Base-by-base conservation (phyloP, 2,113 vertebrate genomes). In the Microtus richardsoni region DNA sequence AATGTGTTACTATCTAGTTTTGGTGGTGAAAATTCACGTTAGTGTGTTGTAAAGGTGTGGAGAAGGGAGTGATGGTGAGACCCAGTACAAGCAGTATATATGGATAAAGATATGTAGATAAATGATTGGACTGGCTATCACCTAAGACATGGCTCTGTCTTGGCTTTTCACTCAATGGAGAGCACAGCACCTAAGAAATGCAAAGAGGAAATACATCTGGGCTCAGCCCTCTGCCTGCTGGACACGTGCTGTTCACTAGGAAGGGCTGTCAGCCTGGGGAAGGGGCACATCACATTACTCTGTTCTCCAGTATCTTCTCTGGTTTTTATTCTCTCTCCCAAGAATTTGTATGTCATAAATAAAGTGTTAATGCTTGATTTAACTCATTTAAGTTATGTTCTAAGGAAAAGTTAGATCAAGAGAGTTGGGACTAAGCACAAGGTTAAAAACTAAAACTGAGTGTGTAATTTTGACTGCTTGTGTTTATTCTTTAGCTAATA, bases 21-120 rank as follows among this genome's bases (percentile, higher is more conserved):
- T 39, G 36, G 39, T 60, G 47, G 54, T n/a, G 21, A 39, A 74
- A 30, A 10, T 70, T 8, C 33, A 49, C 33, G 26, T 28, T 66
- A 41, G 0, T 30, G 54, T 9, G 7, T 1, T 68, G 3, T 5
- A 2, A 14, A 0, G 5, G 24, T 24, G 8, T 10, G 2, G 22
- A 21, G 24, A 24, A 17, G 28, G 0, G 33, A 66, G 7, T 11
- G 3, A 52, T 74, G 16, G 9, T 8, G 16, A 74, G 89, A 64
- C 10, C 47, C 41, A 2, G 58, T 58, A 58, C 21, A 58, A 58
- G 58, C 54, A 58, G 54, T 58, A 21, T 52, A 14, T 52, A 13
- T 13, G 14, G 9, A 39, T 21, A 47, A 5, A 28, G 4, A 13
- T 14, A 11, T 47, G 11, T 6, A 2, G 30, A 14, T 47, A 24